A percentile compares a stretch with the other conserved stretches of the same genome.
These are phyloP conservation scores for Gallinago media DNA, from an alignment of 2,113 vertebrate species.

Conservation along the genomic window DNA sequence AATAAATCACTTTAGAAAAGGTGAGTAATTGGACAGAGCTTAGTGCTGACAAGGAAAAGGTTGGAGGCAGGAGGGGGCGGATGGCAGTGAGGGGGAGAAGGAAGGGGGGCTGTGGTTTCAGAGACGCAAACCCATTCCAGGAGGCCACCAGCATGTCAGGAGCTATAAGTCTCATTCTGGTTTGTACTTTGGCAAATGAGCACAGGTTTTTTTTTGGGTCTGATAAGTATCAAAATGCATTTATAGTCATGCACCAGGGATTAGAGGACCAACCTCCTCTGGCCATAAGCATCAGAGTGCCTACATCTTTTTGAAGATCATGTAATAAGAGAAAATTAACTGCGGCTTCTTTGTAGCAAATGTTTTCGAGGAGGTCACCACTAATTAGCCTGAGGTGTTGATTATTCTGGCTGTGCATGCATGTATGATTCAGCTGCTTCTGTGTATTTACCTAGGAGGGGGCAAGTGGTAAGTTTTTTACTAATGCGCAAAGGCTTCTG, in stretches of 20 bases:
- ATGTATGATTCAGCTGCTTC: background rate
- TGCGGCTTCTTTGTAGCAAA: background rate
- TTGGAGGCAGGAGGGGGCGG: background rate
- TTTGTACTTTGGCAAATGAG: constrained; percentile 11
- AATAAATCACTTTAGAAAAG: constrained; percentile 75
- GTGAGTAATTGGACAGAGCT: constrained; percentile 70
- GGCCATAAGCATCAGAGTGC: too few species aligned
- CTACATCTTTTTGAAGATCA: too few species aligned
- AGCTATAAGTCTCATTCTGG: background rate
- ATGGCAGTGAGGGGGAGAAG: background rate
- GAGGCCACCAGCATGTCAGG: background rate
- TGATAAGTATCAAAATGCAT: background rate
- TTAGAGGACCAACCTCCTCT: too few species aligned
- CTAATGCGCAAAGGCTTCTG: background rate
- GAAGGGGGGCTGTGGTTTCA: background rate
- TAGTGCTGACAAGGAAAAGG: constrained; percentile 60
- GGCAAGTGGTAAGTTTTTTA: background rate
- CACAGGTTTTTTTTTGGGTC: background rate
- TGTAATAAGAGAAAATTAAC: background rate
- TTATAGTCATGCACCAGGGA: too few species aligned
- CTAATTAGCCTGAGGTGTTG: background rate
- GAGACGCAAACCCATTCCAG: background rate
- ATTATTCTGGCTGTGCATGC: background rate
- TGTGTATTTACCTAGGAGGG: background rate
- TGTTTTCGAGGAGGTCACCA: background rate